Conservation (phyloP, 1,140 invertebrate species). For the Zaprionus nigranus region DNA sequence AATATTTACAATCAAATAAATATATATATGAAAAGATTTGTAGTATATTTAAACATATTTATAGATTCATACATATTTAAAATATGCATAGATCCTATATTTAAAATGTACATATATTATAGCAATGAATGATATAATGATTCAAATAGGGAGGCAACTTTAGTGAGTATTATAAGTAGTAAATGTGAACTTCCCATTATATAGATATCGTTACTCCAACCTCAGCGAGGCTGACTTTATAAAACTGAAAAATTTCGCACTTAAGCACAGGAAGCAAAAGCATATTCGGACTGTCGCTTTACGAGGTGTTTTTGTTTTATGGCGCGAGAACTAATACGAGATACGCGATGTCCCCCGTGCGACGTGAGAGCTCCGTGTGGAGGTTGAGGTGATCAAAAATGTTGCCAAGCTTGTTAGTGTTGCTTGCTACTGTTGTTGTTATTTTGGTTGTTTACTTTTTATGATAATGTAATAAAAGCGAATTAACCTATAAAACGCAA, state of each 20-base stretch:
- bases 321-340: slow-evolving; percentile 5
- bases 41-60: too few species aligned
- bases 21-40: too few species aligned
- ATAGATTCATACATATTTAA: too few species aligned
- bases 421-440: slow-evolving; percentile 17
- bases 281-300: slow-evolving; percentile 6
- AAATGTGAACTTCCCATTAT: not conserved
- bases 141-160: too few species aligned
- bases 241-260: slow-evolving; percentile 3
- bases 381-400: slow-evolving; percentile 64
- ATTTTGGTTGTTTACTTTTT: slow-evolving; percentile 62
- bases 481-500: slow-evolving; percentile 82
- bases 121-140: too few species aligned
- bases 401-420: slow-evolving; percentile 57
- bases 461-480: slow-evolving; percentile 83
- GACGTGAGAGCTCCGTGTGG: not conserved
- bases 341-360: not conserved
- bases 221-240: not conserved
- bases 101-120: too few species aligned
- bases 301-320: slow-evolving; percentile 12
- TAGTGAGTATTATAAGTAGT: too few species aligned
- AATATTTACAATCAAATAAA: too few species aligned
- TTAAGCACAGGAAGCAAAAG: not conserved
- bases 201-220: not conserved
- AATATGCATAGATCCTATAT: too few species aligned